Evolutionary conservation across 2,797 vertebrate species (phyloP).

Genomic region (Australoheros facetus): DNA sequence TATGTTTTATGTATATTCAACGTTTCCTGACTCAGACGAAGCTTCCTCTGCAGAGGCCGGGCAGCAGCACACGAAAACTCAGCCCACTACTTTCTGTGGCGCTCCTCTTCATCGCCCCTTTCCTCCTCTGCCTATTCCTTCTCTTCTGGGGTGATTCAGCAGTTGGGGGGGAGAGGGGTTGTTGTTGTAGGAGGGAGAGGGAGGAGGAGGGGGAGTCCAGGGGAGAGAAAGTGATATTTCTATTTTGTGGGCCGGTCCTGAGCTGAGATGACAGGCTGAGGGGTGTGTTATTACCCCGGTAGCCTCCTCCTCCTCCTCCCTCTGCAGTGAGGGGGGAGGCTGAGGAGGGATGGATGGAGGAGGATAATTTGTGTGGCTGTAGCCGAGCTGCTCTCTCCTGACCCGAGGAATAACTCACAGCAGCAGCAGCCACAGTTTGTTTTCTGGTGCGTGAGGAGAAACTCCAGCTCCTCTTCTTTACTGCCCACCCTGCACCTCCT

Average conservation of each 20-base stretch:
- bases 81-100: not conserved
- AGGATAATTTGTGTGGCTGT: constrained; percentile 64
- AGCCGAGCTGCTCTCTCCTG: constrained; percentile 59
- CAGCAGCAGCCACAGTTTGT: constrained; percentile 35
- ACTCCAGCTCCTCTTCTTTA: constrained; percentile 11
- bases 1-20: constrained; percentile 42
- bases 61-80: not conserved
- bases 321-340: constrained; percentile 20
- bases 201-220: not conserved
- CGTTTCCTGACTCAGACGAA: constrained; percentile 19
- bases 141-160: constrained; percentile 47
- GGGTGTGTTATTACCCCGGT: constrained; percentile 64
- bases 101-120: not conserved
- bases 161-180: constrained; percentile 1
- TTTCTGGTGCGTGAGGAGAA: constrained; percentile 48
- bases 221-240: constrained; percentile 58
- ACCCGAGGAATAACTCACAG: constrained; percentile 69
- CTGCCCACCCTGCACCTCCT: rapidly evolving
- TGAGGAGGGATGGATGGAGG: not conserved
- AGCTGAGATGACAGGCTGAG: constrained; percentile 66
- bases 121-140: not conserved
- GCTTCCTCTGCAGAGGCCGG: constrained; percentile 24
- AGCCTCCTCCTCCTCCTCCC: constrained; percentile 18
- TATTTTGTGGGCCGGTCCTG: constrained; percentile 59
- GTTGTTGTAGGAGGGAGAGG: not conserved